Evolutionary conservation across 2,113 vertebrate species (phyloP), one percentile per base, ranked within the genome.

Genomic region (Psettodes erumei): DNA sequence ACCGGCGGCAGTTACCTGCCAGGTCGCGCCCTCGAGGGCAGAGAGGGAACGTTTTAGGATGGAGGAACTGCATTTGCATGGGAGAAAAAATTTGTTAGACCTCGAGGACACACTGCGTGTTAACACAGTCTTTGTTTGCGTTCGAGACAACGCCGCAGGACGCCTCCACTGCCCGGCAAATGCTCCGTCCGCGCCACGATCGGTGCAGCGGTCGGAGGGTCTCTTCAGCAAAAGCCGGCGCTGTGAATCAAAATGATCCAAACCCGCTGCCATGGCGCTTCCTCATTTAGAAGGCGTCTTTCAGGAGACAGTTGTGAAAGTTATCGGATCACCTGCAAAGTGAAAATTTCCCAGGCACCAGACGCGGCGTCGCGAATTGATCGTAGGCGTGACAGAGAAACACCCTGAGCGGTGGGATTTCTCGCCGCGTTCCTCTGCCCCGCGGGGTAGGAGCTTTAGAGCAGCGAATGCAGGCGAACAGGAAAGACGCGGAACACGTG

Each of bases 291-390:
- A 61, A 55, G 50, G 32, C 68, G 76, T 70, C 16, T 30, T 5
- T 25, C 0, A 53, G 3, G 18, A 55, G 54, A 56, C n/a, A 75
- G 19, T 51, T 55, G 50, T 54, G 1, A 77, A 77, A 66, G 56
- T 54, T 60, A 32, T 38, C 63, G 12, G 21, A 47, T 45, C 18
- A n/a, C 6, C 16, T 19, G 7, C 13, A 10, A 56, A n/a, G 60
- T 58, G 54, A 56, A 50, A 73, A 70, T 51, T 75, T 38, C n/a
- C n/a, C n/a, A n/a, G n/a, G n/a, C n/a, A n/a, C n/a, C n/a, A n/a
- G n/a, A n/a, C n/a, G n/a, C n/a, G n/a, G n/a, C n/a, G n/a, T n/a
- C n/a, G n/a, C n/a, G n/a, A n/a, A n/a, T n/a, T n/a, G n/a, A n/a
- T n/a, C n/a, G n/a, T n/a, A n/a, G n/a, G 47, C n/a, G 51, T 40